phyloP scores from a whole-genome alignment of 2,797 vertebrate genomes.

The Prionace glauca region DNA sequence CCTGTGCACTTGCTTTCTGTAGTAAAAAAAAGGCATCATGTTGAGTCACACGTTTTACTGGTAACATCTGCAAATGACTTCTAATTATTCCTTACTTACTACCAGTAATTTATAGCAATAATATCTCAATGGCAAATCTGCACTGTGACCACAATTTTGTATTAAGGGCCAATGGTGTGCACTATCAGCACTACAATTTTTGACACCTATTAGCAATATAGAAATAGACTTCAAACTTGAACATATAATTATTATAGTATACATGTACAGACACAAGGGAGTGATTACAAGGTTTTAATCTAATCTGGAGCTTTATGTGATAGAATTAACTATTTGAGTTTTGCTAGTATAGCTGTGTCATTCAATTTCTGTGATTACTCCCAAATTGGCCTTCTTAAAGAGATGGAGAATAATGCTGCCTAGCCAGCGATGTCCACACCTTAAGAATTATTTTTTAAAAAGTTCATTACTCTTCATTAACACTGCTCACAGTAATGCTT shows the following conservation, averaged over 20 bases:
- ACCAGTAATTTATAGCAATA: background rate
- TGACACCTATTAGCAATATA: background rate
- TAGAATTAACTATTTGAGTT: background rate
- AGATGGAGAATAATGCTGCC: too few species aligned
- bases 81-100: background rate
- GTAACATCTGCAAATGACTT: background rate
- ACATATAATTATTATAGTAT: background rate
- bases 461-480: background rate
- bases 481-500: background rate
- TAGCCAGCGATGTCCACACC: too few species aligned
- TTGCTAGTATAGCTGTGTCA: background rate
- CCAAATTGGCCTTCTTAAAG: background rate
- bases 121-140: background rate
- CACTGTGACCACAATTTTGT: background rate
- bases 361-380: background rate
- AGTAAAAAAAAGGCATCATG: background rate
- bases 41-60: background rate
- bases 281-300: background rate
- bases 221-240: background rate
- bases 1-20: background rate
- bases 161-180: background rate
- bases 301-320: background rate
- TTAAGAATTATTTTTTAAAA: too few species aligned
- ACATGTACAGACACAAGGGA: background rate
- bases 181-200: background rate